Evolutionary conservation across 1,140 invertebrate genomes (phyloP).

Genomic region (Neotoxoptera formosana): DNA sequence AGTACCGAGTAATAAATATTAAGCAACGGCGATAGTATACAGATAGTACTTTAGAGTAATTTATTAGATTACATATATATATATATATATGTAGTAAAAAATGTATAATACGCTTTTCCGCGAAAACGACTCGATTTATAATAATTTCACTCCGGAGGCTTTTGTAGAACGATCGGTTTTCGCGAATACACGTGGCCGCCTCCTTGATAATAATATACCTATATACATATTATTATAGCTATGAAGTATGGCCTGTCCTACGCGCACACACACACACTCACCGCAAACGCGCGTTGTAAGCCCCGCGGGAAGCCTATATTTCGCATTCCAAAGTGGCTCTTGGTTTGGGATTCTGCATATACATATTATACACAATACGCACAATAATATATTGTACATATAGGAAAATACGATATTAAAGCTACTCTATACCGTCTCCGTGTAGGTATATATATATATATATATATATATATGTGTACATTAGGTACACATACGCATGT

Average conservation of each 20-base stretch:
- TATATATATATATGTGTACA: too few species aligned
- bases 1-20: neutral
- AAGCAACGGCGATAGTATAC: neutral
- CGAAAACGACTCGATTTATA: conserved; percentile 23
- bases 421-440: neutral
- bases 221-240: too few species aligned
- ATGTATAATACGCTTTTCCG: neutral
- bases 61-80: neutral
- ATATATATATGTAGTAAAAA: conserved; percentile 3
- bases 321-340: conserved; percentile 36
- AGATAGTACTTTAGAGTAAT: neutral
- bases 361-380: too few species aligned
- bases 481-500: too few species aligned
- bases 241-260: neutral
- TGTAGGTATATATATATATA: too few species aligned
- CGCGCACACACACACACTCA: neutral
- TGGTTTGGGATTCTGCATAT: conserved; percentile 28
- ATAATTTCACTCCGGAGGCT: conserved; percentile 17
- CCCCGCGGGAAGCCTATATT: conserved; percentile 12
- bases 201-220: neutral
- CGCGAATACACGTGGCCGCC: neutral
- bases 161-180: conserved; percentile 14
- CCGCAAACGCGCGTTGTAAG: neutral
- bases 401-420: neutral
- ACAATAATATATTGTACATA: too few species aligned